Evolutionary conservation across 2,797 vertebrate genomes (phyloP), one percentile per base, ranked within the genome.

Genomic region (Melanitta fusca): DNA sequence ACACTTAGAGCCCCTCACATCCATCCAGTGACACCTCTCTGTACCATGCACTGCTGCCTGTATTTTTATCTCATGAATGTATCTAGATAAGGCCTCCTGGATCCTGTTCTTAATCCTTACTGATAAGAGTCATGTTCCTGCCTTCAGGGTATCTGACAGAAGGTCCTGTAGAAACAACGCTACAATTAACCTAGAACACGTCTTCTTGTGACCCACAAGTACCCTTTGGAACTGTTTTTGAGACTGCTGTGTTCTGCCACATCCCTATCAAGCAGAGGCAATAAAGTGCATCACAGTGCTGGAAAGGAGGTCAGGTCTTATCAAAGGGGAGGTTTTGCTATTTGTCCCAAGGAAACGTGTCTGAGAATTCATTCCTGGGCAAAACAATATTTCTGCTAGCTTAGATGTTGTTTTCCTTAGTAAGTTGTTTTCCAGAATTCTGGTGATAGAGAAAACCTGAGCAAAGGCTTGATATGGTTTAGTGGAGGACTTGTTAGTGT

Each of bases 271-370:
- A 12, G 10, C 3, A 45, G 19, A 85, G 53, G 30, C 56, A 70
- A 7, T 45, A 49, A 84, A 60, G 34, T n/a, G 25, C 34, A 58
- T 38, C 5, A 2, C 18, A 6, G 36, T 60, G 28, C 8, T 43
- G 74, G 72, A 32, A 61, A n/a, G 13, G 10, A 75, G 17, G 30
- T 70, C 47, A 10, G 74, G 36, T 36, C 39, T 61, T 28, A 6
- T 1, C 64, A 45, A 34, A 24, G 16, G 2, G 4, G 10, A 34
- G 73, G 43, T 41, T 93, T 89, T 70, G 39, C 66, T 73, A 14
- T 68, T 70, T 3, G 0, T 21, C 32, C 0, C 1, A 56, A 8
- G 39, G 53, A 86, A 43, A 10, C 2, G 13, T 8, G 13, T 10
- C 49, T 86, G 54, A 51, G 27, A 0, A 0, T 28, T 78, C 14